phyloP scores from a whole-genome alignment of 2,113 vertebrate genomes.

The Tachuris rubrigastra region DNA sequence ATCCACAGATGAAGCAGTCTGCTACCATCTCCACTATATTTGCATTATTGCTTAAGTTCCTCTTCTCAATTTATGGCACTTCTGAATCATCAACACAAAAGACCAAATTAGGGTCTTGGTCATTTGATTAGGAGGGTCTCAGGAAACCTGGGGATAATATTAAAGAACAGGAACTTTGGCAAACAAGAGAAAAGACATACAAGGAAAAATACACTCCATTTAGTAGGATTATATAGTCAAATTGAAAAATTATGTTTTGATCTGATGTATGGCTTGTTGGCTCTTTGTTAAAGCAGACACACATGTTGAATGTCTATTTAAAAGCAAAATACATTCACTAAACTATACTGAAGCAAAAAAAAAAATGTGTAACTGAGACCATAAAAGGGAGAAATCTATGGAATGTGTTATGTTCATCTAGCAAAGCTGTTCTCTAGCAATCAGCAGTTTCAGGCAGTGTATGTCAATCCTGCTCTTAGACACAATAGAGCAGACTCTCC shows the following conservation, averaged over 20 bases:
- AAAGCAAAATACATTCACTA: constrained; percentile 11
- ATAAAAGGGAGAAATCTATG: constrained; percentile 56
- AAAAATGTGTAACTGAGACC: constrained; percentile 15
- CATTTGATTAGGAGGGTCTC: background rate
- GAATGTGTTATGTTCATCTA: constrained; percentile 44
- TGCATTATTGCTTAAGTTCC: background rate
- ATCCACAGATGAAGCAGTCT: background rate
- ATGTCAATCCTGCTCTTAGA: constrained; percentile 32
- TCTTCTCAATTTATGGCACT: background rate
- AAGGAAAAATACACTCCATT: constrained; percentile 58
- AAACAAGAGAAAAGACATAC: constrained; percentile 14
- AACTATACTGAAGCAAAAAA: constrained; percentile 2
- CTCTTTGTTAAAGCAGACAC: constrained; percentile 23
- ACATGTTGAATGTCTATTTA: constrained; percentile 39
- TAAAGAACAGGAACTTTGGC: constrained; percentile 13
- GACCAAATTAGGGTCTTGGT: background rate
- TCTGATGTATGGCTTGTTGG: background rate
- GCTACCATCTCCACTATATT: background rate
- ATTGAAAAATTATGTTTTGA: constrained; percentile 51
- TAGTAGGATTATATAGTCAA: constrained; percentile 47
- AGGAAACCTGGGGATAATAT: constrained; percentile 20
- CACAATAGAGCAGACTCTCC: constrained; percentile 29
- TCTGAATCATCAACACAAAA: constrained; percentile 8
- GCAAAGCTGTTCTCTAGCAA: constrained; percentile 43
- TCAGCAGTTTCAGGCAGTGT: constrained; percentile 24